A percentile compares a stretch with the other conserved stretches of the same genome.
These are phyloP conservation scores for Thamnophis elegans DNA, from an alignment of 2,797 vertebrate species.

Conservation along the genomic window DNA sequence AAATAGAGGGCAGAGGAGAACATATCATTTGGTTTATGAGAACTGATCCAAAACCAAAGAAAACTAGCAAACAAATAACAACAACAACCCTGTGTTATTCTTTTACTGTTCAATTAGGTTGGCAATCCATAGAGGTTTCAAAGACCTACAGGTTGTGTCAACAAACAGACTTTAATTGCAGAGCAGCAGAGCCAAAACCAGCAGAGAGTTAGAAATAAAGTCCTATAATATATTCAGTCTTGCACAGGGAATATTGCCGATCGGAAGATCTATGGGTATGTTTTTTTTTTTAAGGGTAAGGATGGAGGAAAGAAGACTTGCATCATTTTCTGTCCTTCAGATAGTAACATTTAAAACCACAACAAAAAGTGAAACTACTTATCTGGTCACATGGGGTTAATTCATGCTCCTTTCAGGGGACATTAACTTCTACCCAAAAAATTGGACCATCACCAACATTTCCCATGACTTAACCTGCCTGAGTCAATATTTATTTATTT, in stretches of 20 bases:
- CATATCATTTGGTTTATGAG: background rate
- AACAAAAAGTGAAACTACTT: background rate
- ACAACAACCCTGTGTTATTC: background rate
- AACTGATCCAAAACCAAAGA: background rate
- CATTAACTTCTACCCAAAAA: background rate
- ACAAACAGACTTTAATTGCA: background rate
- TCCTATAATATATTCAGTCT: background rate
- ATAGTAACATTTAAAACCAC: background rate
- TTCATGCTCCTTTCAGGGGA: background rate
- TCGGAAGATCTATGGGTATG: background rate
- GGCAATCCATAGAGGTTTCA: background rate
- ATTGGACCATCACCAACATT: conserved; percentile 1
- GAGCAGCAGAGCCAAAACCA: background rate
- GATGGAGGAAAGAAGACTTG: background rate
- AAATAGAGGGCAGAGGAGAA: background rate
- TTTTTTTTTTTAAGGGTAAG: background rate
- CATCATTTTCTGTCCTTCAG: background rate
- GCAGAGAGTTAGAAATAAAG: background rate
- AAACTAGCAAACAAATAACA: background rate
- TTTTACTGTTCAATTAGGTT: background rate
- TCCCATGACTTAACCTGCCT: background rate
- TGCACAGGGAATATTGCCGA: background rate
- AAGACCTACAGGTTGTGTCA: background rate
- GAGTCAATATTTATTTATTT: conserved; percentile 26
- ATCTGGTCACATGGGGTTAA: background rate